Evolutionary conservation across 2,888 invertebrate species (phyloP).

Genomic region (Anodontia alba): DNA sequence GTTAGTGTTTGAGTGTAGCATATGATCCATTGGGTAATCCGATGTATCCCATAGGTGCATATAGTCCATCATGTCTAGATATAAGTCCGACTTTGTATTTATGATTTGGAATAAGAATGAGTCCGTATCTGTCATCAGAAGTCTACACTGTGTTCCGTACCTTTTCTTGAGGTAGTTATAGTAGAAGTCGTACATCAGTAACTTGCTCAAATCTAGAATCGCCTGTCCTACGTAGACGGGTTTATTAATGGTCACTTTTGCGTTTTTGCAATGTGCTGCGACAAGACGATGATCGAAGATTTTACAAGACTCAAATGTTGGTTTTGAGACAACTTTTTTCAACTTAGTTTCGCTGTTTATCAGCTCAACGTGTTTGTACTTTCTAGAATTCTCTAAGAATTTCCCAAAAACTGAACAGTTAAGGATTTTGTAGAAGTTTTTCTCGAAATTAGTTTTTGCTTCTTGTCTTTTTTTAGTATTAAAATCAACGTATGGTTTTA

Average conservation of each 20-base stretch:
- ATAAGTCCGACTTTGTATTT: slow-evolving; percentile 31
- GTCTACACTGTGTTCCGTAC: slow-evolving; percentile 9
- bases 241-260: slow-evolving; percentile 74
- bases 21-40: slow-evolving; percentile 74
- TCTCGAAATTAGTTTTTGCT: slow-evolving; percentile 41
- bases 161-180: slow-evolving; percentile 67
- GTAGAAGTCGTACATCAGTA: slow-evolving; percentile 82
- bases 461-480: slow-evolving; percentile 58
- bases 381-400: slow-evolving; percentile 84
- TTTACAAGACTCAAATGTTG: slow-evolving; percentile 39
- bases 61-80: slow-evolving; percentile 27
- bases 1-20: slow-evolving; percentile 48
- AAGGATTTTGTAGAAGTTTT: slow-evolving; percentile 78
- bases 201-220: slow-evolving; percentile 84
- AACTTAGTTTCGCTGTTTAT: slow-evolving; percentile 9
- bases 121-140: slow-evolving; percentile 56
- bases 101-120: slow-evolving; percentile 15
- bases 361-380: slow-evolving; percentile 71
- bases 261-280: slow-evolving; percentile 72
- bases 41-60: slow-evolving; percentile 54
- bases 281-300: slow-evolving; percentile 82
- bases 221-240: slow-evolving; percentile 83
- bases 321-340: slow-evolving; percentile 32
- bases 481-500: slow-evolving; percentile 81
- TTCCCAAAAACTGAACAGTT: slow-evolving; percentile 79